Conservation (phyloP, 2,888 invertebrate species). For the Leptura quadrifasciata region DNA sequence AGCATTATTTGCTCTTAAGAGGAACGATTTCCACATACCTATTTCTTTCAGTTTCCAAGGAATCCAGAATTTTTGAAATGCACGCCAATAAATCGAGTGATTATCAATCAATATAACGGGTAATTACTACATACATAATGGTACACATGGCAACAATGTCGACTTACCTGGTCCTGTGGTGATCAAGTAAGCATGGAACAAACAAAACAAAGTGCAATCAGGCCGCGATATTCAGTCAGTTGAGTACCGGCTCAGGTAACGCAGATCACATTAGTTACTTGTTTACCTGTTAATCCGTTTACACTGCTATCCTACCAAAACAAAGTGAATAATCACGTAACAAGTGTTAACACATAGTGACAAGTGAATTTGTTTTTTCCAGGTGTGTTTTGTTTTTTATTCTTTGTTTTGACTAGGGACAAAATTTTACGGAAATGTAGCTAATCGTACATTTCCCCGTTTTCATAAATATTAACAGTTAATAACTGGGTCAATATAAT, state of each 20-base stretch:
- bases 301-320: constrained; percentile 25
- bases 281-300: constrained; percentile 51
- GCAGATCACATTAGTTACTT: constrained; percentile 45
- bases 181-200: constrained; percentile 70
- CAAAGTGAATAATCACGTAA: constrained; percentile 45
- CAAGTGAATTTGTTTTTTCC: constrained; percentile 24
- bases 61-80: background rate
- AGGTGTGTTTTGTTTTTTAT: constrained; percentile 38
- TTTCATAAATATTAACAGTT: no score
- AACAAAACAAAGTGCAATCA: constrained; percentile 73
- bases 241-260: constrained; percentile 53
- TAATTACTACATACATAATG: constrained; percentile 49
- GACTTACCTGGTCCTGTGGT: constrained; percentile 68
- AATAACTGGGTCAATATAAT: no score
- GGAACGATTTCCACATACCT: background rate
- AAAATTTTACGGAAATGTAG: no score
- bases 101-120: constrained; percentile 34
- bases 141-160: constrained; percentile 62
- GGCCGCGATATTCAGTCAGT: constrained; percentile 70
- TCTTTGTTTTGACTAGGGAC: constrained; percentile 28
- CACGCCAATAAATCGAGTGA: constrained; percentile 35
- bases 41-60: background rate
- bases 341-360: constrained; percentile 25
- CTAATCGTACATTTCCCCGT: no score
- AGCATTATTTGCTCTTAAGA: no score